phyloP scores from a whole-genome alignment of 2,113 vertebrate genomes.

The Aegithalos caudatus region DNA sequence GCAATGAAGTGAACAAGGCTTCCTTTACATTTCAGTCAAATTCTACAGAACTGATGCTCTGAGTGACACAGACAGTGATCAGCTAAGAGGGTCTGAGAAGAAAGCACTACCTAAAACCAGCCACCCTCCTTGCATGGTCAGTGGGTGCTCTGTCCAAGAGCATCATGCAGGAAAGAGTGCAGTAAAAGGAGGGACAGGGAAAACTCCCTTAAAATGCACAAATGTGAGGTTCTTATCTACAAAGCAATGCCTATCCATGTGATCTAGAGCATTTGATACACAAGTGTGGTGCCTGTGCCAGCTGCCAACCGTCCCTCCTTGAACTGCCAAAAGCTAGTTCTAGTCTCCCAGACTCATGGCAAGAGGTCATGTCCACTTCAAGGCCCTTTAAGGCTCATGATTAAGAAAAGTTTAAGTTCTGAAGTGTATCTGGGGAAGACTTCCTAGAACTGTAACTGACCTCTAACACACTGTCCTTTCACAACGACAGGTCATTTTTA shows the following conservation, averaged over 20 bases:
- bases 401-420: neutral
- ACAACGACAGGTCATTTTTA: neutral
- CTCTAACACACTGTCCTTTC: neutral
- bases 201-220: neutral
- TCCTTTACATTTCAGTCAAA: neutral
- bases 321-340: neutral
- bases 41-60: neutral
- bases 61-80: neutral
- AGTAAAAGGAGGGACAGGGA: neutral
- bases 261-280: neutral
- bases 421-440: neutral
- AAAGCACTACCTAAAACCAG: neutral
- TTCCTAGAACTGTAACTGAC: neutral
- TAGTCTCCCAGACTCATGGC: neutral
- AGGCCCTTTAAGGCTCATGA: neutral
- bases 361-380: neutral
- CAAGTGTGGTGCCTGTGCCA: neutral
- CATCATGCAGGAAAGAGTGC: neutral
- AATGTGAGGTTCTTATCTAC: neutral
- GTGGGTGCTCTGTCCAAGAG: neutral
- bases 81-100: neutral
- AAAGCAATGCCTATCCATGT: neutral
- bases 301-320: neutral
- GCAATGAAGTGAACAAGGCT: neutral
- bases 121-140: neutral